phyloP scores from a whole-genome alignment of 2,888 invertebrate species.

The Cephus rjabovi region DNA sequence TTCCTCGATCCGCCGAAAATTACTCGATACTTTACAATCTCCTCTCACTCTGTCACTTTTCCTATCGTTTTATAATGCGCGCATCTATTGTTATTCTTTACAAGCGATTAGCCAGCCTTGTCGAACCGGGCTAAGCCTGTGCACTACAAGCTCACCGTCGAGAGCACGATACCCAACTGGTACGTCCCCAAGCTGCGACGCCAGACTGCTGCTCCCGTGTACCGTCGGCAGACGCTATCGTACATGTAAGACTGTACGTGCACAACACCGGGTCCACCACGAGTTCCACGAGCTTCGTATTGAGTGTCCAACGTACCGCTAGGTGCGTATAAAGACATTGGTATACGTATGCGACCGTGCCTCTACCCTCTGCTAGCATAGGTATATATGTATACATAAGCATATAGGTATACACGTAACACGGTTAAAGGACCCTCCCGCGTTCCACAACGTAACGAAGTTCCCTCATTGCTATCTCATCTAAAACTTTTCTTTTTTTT shows the following conservation, averaged over 20 bases:
- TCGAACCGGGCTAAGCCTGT: background rate
- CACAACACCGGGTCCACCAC: conserved; percentile 1
- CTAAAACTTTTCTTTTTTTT: background rate
- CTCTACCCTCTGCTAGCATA: background rate
- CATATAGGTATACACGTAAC: conserved; percentile 38
- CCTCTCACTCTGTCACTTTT: background rate
- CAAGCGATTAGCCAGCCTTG: background rate
- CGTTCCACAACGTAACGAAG: background rate
- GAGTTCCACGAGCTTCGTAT: background rate
- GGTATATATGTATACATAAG: background rate
- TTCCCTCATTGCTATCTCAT: background rate
- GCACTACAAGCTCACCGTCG: background rate
- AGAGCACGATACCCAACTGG: background rate
- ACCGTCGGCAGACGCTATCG: background rate
- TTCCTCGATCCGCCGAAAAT: background rate
- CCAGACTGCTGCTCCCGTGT: background rate
- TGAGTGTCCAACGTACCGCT: background rate
- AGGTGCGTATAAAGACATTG: background rate
- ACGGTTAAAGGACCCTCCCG: conserved; percentile 52
- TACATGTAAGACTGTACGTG: background rate
- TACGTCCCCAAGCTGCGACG: background rate
- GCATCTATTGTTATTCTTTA: background rate
- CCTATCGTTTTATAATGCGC: background rate
- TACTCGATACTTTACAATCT: background rate
- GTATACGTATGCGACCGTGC: background rate